phyloP scores from a whole-genome alignment of 2,888 invertebrate species.

The Tolmerus cingulatus region DNA sequence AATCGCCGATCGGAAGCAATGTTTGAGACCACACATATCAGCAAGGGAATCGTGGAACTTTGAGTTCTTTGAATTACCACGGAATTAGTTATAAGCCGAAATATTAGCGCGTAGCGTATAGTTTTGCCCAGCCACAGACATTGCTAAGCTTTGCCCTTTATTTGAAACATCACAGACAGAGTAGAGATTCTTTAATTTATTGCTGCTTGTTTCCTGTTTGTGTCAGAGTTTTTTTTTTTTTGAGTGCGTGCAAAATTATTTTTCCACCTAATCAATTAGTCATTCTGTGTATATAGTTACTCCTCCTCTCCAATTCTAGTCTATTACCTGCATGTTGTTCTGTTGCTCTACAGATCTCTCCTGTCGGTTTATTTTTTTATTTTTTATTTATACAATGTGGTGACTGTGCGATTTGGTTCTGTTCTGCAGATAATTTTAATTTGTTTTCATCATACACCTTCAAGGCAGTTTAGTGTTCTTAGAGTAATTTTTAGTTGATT shows the following conservation, averaged over 20 bases:
- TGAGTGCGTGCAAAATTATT: not conserved
- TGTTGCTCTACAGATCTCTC: not conserved
- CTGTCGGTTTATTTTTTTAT: not conserved
- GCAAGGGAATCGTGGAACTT: not conserved
- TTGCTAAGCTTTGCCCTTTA: not conserved
- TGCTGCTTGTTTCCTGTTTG: not conserved
- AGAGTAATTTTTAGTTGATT: not conserved
- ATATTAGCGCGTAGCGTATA: not conserved
- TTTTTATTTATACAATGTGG: not conserved
- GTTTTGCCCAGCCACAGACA: not conserved
- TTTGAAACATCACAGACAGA: not conserved
- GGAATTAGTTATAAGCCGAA: not conserved
- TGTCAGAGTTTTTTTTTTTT: not conserved
- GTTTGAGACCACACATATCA: slow-evolving; percentile 28
- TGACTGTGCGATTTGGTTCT: not conserved
- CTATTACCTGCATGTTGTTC: not conserved
- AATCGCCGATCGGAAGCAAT: slow-evolving; percentile 5
- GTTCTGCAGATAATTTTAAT: not conserved
- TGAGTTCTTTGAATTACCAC: not conserved
- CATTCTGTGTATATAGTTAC: not conserved
- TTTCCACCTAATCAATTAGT: not conserved
- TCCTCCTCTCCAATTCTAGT: not conserved
- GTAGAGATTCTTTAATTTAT: not conserved
- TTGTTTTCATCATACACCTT: not conserved
- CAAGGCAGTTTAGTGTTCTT: not conserved